Conservation (phyloP, 2,113 vertebrate species). For the Thunnus maccoyii region DNA sequence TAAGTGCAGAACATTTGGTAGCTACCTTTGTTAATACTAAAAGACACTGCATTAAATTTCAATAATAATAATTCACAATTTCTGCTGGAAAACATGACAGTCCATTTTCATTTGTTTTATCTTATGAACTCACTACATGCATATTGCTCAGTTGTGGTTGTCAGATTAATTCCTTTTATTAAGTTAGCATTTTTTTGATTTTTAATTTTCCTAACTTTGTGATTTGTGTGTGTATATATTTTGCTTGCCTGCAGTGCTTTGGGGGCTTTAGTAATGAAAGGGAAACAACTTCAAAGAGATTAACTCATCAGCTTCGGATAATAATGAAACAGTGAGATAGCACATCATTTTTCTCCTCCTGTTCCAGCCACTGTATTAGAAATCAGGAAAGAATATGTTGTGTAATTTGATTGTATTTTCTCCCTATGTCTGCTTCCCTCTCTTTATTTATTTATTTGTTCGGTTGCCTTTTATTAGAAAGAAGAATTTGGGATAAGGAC, state of each 20-base stretch:
- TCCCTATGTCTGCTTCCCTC: background rate
- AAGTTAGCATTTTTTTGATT: constrained; percentile 38
- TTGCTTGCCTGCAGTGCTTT: constrained; percentile 58
- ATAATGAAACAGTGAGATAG: constrained; percentile 77
- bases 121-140: background rate
- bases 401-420: constrained; percentile 68
- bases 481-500: constrained; percentile 45
- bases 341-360: constrained; percentile 49
- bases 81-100: background rate
- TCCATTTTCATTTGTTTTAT: constrained; percentile 39
- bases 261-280: constrained; percentile 76
- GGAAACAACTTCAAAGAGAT: constrained; percentile 81
- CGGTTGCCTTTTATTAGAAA: constrained; percentile 40
- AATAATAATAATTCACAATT: constrained; percentile 16
- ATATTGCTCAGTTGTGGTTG: constrained; percentile 14
- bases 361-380: constrained; percentile 50
- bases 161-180: constrained; percentile 56
- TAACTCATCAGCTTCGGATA: constrained; percentile 79
- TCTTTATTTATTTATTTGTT: constrained; percentile 3
- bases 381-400: constrained; percentile 62
- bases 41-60: constrained; percentile 4
- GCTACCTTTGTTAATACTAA: constrained; percentile 12
- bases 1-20: background rate
- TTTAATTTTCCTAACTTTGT: constrained; percentile 62
- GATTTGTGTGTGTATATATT: constrained; percentile 66